Base-by-base conservation (phyloP, 2,113 vertebrate genomes). In the Suricata suricatta region DNA sequence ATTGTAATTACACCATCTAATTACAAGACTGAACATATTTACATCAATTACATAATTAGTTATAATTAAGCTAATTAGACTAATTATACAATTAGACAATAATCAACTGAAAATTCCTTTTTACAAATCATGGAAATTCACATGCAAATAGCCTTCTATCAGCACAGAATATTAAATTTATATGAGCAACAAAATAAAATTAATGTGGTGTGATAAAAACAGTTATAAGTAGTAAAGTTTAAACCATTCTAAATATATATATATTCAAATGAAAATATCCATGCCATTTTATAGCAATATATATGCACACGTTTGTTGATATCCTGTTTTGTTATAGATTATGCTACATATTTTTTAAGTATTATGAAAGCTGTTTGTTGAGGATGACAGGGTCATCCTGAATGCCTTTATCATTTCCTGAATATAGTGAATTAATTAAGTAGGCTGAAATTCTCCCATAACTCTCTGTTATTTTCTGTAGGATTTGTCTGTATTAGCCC, bases 41-140 rank as follows among this genome's bases (percentile, higher is more conserved):
- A 98, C 84, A 88, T 98, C 97, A 98, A 98, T 99, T 98, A 98
- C 52, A 88, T 95, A 98, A 98, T 99, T 98, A 98, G 97, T 35
- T 90, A 25, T 98, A 98, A 98, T 99, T 98, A 96, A 95, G 6
- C 93, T 97, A 98, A 98, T 98, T 98, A 98, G 93, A 94, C 81
- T 95, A 98, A 97, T 90, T 97, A 96, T n/a, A 87, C 66, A 97
- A 96, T 96, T 97, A 97, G 72, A 93, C 60, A 96, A 97, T 96
- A 96, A 97, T 97, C 98, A 94, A 47, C 64, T 97, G 90, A 97
- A 98, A 98, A 96, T 97, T 96, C 9, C 33, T 96, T 99, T 98
- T 98, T 76, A 95, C 90, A 97, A 97, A 98, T 97, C 76, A 90
- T 94, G 35, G 77, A 82, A 88, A 90, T 98, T 97, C 50, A 95